A percentile compares a stretch with the other conserved stretches of the same genome.
Evolutionary conservation across 2,113 vertebrate species (phyloP).

Genomic region (Isurus oxyrinchus): DNA sequence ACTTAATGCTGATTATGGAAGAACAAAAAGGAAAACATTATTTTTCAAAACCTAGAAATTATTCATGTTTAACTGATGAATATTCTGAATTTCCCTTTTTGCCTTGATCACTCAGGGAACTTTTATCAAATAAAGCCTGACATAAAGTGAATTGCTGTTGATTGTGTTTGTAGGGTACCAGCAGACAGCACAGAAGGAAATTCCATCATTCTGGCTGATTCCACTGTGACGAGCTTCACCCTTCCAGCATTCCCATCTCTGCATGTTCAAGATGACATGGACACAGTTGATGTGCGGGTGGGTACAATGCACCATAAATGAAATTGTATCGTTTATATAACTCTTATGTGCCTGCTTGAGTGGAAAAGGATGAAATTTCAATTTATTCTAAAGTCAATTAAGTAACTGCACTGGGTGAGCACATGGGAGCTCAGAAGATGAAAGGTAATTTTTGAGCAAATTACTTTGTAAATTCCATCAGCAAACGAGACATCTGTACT

Average conservation of each 20-base stretch:
- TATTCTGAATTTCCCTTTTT: not conserved
- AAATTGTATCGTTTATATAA: not conserved
- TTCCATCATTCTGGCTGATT: conserved; percentile 52
- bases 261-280: conserved; percentile 45
- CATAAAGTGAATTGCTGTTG: not conserved
- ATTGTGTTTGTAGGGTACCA: conserved; percentile 48
- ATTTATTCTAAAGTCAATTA: not conserved
- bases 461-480: not conserved
- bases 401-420: not conserved
- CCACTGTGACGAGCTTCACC: conserved; percentile 65
- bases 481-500: not conserved
- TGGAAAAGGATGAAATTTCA: not conserved
- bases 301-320: conserved; percentile 41
- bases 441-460: not conserved
- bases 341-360: not conserved
- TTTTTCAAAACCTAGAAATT: not conserved
- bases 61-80: not conserved
- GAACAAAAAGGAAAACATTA: not conserved
- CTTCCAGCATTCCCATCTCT: conserved; percentile 62
- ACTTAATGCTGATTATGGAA: not conserved
- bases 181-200: conserved; percentile 50
- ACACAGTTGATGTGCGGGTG: conserved; percentile 77
- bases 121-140: not conserved
- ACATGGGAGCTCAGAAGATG: not conserved
- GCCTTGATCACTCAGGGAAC: not conserved